Evolutionary conservation across 2,113 vertebrate genomes (phyloP), one percentile per base, ranked within the genome.

Genomic region (Epinephelus moara): DNA sequence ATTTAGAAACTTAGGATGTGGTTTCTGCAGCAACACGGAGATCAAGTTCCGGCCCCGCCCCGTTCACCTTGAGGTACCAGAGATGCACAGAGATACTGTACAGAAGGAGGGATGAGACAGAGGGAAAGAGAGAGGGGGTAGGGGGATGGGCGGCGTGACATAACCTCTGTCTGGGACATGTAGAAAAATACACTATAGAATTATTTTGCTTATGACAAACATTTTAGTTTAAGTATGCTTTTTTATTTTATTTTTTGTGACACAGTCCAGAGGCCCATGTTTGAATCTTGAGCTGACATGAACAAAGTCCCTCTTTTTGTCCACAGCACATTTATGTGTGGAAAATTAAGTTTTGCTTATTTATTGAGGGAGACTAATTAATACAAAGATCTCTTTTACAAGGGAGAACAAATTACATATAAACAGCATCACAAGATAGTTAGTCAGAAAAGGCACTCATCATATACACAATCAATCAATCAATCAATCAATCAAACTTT

Each of bases 1-100:
- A 93, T 92, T 94, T 94, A 93, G 93, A 93, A 93, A 86, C 84
- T 90, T 89, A 85, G 93, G 94, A 94, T 79, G 93, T 92, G 86
- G 94, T 93, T 94, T 93, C 91, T 93, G 88, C 92, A 86, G 82
- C 85, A 93, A 91, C 85, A 79, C 75, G 52, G 62, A 79, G 92
- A 94, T 94, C 93, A 91, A 63, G 93, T 95, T 93, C 86, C 64
- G 21, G 78, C 85, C 81, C 88, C 81, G 33, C 90, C 89, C 89
- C 19, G 15, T 93, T 95, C 92, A 94, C 94, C 94, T 93, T 95
- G 94, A 94, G 74, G 80, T 73, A 75, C 47, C 69, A 89, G 72
- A 81, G 67, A 81, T 45, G 59, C 33, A 70, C 66, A 73, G 70
- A 77, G 74, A 87, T 84, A 87, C 86, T 82, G 91, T 91, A 91